phyloP scores from a whole-genome alignment of 2,888 invertebrate species.

The Pristionchus maxplancki region DNA sequence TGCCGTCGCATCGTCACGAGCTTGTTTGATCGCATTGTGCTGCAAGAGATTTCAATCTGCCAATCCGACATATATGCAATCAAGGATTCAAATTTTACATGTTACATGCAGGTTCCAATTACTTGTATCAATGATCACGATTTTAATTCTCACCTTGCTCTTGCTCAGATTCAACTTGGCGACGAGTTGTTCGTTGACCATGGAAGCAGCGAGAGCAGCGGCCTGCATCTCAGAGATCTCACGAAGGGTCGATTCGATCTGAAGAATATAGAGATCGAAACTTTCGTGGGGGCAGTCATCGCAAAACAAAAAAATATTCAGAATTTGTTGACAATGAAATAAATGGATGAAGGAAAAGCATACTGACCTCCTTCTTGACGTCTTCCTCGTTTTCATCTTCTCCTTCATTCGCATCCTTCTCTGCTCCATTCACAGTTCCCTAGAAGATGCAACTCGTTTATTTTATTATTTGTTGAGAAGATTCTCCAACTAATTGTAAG shows the following conservation, averaged over 20 bases:
- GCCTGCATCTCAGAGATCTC: slow-evolving; percentile 57
- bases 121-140: too few relatives aligned
- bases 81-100: not conserved
- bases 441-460: too few relatives aligned
- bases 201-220: slow-evolving; percentile 61
- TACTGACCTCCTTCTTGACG: slow-evolving; percentile 52
- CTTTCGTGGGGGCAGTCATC: not conserved
- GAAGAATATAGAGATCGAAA: not conserved
- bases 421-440: not conserved
- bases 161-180: slow-evolving; percentile 63
- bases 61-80: not conserved
- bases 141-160: slow-evolving; percentile 58
- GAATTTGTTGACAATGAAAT: too few relatives aligned
- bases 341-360: too few relatives aligned
- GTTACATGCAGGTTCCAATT: too few relatives aligned
- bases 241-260: slow-evolving; percentile 35
- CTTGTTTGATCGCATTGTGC: slow-evolving; percentile 61
- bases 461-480: too few relatives aligned
- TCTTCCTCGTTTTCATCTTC: slow-evolving; percentile 52
- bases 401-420: not conserved
- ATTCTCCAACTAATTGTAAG: too few relatives aligned
- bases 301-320: too few relatives aligned
- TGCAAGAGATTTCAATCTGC: slow-evolving; percentile 48
- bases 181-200: slow-evolving; percentile 64
- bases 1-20: slow-evolving; percentile 58